Evolutionary conservation across 2,113 vertebrate species (phyloP).

Genomic region (Alexandromys fortis): DNA sequence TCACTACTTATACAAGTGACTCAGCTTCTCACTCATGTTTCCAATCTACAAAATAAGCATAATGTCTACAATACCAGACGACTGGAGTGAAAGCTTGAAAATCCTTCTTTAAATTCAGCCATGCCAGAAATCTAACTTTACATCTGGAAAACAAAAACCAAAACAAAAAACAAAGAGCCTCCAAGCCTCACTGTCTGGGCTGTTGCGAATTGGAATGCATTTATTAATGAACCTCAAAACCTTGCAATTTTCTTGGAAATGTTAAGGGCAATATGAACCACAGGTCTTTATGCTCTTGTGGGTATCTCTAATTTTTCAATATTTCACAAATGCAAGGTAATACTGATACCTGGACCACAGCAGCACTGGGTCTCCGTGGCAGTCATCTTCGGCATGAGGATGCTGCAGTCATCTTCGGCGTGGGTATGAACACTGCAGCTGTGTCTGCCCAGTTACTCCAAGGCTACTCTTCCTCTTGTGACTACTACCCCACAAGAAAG

Average conservation of each 20-base stretch:
- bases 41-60: conserved; percentile 6
- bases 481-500: neutral
- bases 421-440: neutral
- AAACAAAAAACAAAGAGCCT: conserved; percentile 23
- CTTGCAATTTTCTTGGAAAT: neutral
- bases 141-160: neutral
- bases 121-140: neutral
- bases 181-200: neutral
- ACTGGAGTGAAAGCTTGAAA: neutral
- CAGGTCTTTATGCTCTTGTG: neutral
- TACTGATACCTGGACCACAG: neutral
- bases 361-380: neutral
- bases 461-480: neutral
- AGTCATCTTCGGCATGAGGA: neutral
- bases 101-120: neutral
- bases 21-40: neutral
- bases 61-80: neutral
- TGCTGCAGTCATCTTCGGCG: too few species aligned
- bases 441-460: neutral
- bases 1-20: neutral
- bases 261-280: neutral
- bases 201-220: neutral
- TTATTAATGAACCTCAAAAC: neutral
- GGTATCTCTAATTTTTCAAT: neutral
- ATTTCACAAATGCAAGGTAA: neutral